Evolutionary conservation across 2,797 vertebrate genomes (phyloP), one percentile per base, ranked within the genome.

Genomic region (Xenopus petersii): DNA sequence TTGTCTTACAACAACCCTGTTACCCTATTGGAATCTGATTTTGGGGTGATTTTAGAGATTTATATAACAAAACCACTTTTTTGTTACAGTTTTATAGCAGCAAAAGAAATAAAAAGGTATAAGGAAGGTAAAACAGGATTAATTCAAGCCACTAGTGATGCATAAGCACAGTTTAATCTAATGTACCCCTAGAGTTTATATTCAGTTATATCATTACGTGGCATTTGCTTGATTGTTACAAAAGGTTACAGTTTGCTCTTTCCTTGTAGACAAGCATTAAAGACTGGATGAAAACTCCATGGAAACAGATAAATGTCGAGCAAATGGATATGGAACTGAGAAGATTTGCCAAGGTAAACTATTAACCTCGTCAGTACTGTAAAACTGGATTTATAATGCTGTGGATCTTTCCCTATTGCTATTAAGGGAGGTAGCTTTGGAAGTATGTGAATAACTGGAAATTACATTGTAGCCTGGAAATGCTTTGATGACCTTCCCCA

Each of bases 251-350:
- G 12, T 64, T 64, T 73, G 21, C 63, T 17, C 56, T 68, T 76
- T 73, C 80, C 81, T 80, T 81, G 36, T 79, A 95, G 93, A 91
- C 89, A 69, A 93, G 88, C 80, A 92, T 93, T 87, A 90, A 92
- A 82, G 91, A 93, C 75, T 94, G 90, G 91, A 93, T 93, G 73
- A 95, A 94, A 89, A 95, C 91, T 48, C 91, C 88, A 70, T 91
- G 90, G 93, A 95, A 95, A 84, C 91, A 95, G 86, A 94, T 93
- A 87, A 94, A 96, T 51, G 92, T 95, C 77, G 93, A 96, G 77
- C 91, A 93, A 86, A 94, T 93, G 93, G 94, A 95, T 85, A 94
- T 93, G 89, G 91, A 93, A 75, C 90, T 94, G 77, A 86, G 93
- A 85, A 89, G 93, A 84, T 93, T 94, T 85, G 92, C 93, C 80